Conservation (phyloP, 2,113 vertebrate genomes). For the Engystomops pustulosus region DNA sequence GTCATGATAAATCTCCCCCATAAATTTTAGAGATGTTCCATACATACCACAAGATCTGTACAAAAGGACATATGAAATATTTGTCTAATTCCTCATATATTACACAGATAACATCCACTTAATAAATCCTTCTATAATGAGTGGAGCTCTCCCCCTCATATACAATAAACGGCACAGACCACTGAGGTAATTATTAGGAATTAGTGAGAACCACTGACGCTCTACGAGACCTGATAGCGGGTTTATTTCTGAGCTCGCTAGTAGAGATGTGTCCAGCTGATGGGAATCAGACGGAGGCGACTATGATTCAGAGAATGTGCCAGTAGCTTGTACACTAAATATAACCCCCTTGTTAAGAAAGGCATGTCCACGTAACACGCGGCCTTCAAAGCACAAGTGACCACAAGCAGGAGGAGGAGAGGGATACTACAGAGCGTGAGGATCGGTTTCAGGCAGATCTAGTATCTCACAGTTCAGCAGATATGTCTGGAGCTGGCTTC, state of each 20-base stretch:
- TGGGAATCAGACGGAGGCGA: conserved; percentile 64
- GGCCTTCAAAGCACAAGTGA: conserved; percentile 5
- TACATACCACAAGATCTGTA: no score
- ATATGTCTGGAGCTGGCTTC: neutral
- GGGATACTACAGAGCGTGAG: neutral
- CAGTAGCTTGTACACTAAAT: neutral
- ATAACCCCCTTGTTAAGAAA: conserved; percentile 36
- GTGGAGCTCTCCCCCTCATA: neutral
- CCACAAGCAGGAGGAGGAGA: neutral
- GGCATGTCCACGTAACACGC: neutral
- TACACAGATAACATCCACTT: no score
- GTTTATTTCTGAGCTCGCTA: neutral
- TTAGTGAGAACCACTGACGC: neutral
- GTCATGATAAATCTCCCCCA: no score
- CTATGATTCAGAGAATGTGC: conserved; percentile 56
- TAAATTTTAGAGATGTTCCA: no score
- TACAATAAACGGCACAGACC: neutral
- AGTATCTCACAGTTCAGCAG: neutral
- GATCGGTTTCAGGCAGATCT: neutral
- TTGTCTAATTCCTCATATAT: neutral
- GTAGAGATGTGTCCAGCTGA: conserved; percentile 10
- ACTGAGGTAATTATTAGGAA: neutral
- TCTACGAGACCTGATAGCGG: no score
- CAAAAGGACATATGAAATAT: neutral
- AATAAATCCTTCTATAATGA: neutral